phyloP scores from a whole-genome alignment of 2,113 vertebrate genomes.

The Corythoichthys intestinalis region DNA sequence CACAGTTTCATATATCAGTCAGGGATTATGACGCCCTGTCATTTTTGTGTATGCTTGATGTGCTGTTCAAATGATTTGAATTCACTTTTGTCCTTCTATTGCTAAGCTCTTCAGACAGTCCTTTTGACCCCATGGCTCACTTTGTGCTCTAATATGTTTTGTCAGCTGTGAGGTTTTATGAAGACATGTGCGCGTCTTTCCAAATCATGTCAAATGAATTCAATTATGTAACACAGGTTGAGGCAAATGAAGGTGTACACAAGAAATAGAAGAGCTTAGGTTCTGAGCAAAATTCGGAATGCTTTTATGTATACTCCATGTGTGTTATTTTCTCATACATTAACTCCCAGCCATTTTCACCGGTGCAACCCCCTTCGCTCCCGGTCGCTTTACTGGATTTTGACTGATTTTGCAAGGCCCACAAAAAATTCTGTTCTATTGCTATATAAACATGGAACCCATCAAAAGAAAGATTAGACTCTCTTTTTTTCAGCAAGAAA shows the following conservation, averaged over 20 bases:
- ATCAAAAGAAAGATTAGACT: no score
- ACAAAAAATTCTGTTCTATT: no score
- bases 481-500: no score
- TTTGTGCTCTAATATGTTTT: background rate
- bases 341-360: no score
- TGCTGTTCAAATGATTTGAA: background rate
- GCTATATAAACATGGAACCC: no score
- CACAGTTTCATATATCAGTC: background rate
- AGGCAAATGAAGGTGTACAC: background rate
- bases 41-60: background rate
- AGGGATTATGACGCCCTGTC: background rate
- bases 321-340: no score
- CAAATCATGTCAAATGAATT: slow-evolving; percentile 1
- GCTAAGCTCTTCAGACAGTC: background rate
- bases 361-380: no score
- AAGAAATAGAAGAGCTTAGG: background rate
- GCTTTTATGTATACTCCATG: background rate
- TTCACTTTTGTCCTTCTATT: background rate
- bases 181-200: background rate
- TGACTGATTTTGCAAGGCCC: no score
- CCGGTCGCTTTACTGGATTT: no score
- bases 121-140: background rate
- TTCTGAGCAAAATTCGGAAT: background rate
- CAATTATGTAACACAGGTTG: slow-evolving; percentile 3
- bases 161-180: background rate